These are phyloP conservation scores for Rhinichthys klamathensis DNA, from an alignment of 2,113 vertebrate species.

Conservation along the genomic window DNA sequence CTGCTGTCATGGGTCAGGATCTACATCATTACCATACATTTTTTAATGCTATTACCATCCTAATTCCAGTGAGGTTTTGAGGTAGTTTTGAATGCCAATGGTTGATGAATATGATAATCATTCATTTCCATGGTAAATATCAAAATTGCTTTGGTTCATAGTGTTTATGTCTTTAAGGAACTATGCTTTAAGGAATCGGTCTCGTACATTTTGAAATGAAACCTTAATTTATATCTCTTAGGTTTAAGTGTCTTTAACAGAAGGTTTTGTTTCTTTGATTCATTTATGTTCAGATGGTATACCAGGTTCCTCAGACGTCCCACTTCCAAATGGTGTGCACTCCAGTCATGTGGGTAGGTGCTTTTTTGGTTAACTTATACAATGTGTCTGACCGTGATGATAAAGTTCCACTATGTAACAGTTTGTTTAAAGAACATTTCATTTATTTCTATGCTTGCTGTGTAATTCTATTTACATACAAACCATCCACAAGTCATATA, in stretches of 20 bases:
- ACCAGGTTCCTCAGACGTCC: conserved; percentile 17
- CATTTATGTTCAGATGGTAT: conserved; percentile 20
- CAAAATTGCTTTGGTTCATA: not conserved
- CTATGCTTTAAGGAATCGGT: no score
- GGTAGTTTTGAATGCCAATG: not conserved
- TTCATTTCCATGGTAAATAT: not conserved
- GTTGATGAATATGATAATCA: not conserved
- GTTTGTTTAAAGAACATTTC: not conserved
- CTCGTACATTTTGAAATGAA: no score
- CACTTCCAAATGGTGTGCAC: conserved; percentile 42
- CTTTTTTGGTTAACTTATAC: conserved; percentile 5
- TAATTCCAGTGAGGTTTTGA: conserved; percentile 5
- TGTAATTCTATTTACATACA: not conserved
- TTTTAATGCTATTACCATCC: not conserved
- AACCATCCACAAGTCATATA: not conserved
- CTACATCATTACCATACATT: not conserved
- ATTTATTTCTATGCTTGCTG: not conserved
- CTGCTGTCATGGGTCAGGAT: conserved; percentile 78
- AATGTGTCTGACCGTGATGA: not conserved
- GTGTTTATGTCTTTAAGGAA: no score
- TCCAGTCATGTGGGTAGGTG: conserved; percentile 42
- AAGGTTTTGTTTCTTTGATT: not conserved
- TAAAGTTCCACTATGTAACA: not conserved
- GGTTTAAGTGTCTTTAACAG: not conserved
- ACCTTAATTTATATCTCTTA: no score